Base-by-base conservation (phyloP, 1,140 invertebrate species). In the Rhynchophorus ferrugineus region DNA sequence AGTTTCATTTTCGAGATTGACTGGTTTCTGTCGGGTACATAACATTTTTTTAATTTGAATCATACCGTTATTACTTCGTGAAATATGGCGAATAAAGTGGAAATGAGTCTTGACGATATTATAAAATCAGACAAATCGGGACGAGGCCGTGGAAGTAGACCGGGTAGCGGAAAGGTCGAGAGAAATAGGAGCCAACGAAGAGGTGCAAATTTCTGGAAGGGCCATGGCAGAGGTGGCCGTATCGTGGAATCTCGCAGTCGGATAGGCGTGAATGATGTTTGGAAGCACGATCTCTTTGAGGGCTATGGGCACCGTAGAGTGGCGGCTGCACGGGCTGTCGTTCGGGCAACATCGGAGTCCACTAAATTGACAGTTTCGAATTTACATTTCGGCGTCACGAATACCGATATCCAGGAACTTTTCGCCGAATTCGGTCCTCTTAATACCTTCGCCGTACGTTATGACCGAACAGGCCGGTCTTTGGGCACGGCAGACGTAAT, bases 401-500 rank as follows among this genome's bases (percentile, higher is more conserved):
- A 96, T 69, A 87, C 87, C 29, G 94, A 97, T 73, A 94, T 96
- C 56, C 85, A 92, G 83, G 94, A 97, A 76, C 75, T 98, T 44
- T 98, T 98, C 76, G 85, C 88, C 55, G 95, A 98, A 74, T 96
- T 98, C 78, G 95, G 95, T 44, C 84, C 84, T 44, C 74, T 98
- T 54, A 91, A 87, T 70, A 93, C 87, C 72, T 92, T 93, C 21
- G 84, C 91, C 51, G 91, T 99, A 49, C 94, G 98, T 71, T 99
- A 98, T 74, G 95, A 98, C 69, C 80, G 89, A 71, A 96, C 94
- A 38, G 95, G 95, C 24, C 78, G 95, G 66, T 97, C 93, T 37
- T 75, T 97, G 62, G 81, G 95, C 38, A 95, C 93, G 58, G 95
- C 95, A 48, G 93, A 98, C 80, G 92, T 99, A 11, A 84, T 95